Evolutionary conservation across 2,797 vertebrate species (phyloP).

Genomic region (Taeniopygia guttata): DNA sequence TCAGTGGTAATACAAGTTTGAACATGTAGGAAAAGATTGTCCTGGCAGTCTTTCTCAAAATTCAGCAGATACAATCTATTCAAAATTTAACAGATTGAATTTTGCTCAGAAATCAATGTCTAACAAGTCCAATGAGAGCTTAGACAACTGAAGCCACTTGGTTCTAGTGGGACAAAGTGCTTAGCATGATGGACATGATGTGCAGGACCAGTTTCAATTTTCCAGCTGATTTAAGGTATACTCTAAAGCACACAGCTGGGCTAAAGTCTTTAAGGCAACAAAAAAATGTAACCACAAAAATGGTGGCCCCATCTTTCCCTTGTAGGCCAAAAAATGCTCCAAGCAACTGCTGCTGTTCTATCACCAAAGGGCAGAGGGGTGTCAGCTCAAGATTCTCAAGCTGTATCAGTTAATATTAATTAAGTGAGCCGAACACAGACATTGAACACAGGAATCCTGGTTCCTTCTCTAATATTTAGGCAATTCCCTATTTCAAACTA

Average conservation of each 20-base stretch:
- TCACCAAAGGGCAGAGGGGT: not conserved
- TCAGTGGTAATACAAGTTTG: not conserved
- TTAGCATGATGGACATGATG: not conserved
- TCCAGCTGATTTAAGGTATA: not conserved
- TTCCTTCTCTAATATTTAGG: not conserved
- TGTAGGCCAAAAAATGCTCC: not conserved
- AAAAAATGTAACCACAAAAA: not conserved
- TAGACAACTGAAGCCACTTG: not conserved
- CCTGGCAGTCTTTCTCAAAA: not conserved
- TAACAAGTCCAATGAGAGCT: not conserved
- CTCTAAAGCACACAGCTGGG: not conserved
- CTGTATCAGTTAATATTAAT: not conserved
- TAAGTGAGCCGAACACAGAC: not conserved
- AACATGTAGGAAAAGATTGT: not conserved
- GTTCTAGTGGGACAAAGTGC: not conserved
- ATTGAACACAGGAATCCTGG: not conserved
- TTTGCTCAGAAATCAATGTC: not conserved
- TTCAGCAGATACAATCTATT: not conserved
- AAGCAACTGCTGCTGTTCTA: not conserved
- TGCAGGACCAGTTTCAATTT: not conserved
- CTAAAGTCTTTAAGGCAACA: not conserved
- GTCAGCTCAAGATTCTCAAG: not conserved
- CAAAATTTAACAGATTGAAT: not conserved
- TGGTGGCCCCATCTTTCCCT: accelerated
- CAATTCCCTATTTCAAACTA: not conserved